These are phyloP conservation scores for Epinephelus awoara DNA, from an alignment of 2,797 vertebrate genomes.

Conservation along the genomic window DNA sequence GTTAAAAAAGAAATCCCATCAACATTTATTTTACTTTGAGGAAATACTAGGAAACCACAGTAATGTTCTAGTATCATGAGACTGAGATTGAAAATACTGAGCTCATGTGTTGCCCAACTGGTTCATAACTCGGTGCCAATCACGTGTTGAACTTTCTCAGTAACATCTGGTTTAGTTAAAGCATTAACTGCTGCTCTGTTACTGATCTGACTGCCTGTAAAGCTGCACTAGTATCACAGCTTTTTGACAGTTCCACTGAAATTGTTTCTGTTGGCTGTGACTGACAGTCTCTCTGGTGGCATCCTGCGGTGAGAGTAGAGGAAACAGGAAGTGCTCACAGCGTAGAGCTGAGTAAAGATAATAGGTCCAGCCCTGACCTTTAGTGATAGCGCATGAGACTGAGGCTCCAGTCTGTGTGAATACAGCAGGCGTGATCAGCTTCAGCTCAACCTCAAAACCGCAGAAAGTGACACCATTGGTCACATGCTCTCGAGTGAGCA, in stretches of 20 bases:
- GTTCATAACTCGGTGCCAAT: constrained; percentile 9
- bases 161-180: constrained; percentile 29
- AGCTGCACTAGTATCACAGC: constrained; percentile 8
- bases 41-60: neutral
- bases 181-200: constrained; percentile 5
- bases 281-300: constrained; percentile 63
- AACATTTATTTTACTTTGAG: constrained; percentile 8
- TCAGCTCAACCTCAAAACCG: constrained; percentile 33
- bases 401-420: constrained; percentile 33
- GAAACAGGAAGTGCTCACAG: constrained; percentile 82
- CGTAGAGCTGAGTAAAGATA: constrained; percentile 74
- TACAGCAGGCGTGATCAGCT: constrained; percentile 6
- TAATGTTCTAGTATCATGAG: neutral
- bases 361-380: constrained; percentile 75
- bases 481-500: constrained; percentile 18
- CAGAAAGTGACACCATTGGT: constrained; percentile 17
- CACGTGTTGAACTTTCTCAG: constrained; percentile 11
- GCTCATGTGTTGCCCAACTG: constrained; percentile 7
- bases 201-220: constrained; percentile 20
- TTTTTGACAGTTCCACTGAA: constrained; percentile 37
- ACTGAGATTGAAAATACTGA: neutral
- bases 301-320: constrained; percentile 75
- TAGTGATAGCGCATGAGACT: constrained; percentile 66
- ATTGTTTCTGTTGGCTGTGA: constrained; percentile 67
- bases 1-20: constrained; percentile 37